Evolutionary conservation across 1,140 invertebrate species (phyloP), one percentile per base, ranked within the genome.

Genomic region (Leguminivora glycinivorella): DNA sequence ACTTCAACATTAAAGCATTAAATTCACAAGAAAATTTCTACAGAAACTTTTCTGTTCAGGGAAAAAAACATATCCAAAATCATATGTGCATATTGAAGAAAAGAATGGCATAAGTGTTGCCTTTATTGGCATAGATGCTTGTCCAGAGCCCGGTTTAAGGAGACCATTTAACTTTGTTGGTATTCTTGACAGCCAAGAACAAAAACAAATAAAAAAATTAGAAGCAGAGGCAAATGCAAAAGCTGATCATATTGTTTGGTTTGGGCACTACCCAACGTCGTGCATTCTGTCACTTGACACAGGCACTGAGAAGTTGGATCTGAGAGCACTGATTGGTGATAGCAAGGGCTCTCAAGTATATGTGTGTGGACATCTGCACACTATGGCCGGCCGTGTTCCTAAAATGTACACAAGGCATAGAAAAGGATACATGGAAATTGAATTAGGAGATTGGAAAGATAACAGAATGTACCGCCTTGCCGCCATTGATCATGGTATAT

Each of bases 81-180:
- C 97, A 3, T 98, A 98, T 87, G 91, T 95, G 78, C 94, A 97
- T 84, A 93, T 94, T 77, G 84, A 96, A 43, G 84, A 91, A 56
- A 76, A 90, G 71, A 93, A 92, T 79, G 88, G 90, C 40, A 85
- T 95, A 19, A 93, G 92, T 67, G 95, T 96, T 79, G 94, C 96
- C 17, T 98, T 98, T 88, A 93, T 98, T 73, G 97, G 94, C 0
- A 90, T 98, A 34, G 98, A 99, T 91, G 96, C 97, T n/a, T 97
- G 96, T 80, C 92, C 96, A 40, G 94, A 96, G 72, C 97, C 97
- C 25, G 97, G 98, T 7, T 95, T 97, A 9, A 94, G 95, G 74
- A 92, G 97, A 78, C 97, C 98, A 4, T 98, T 98, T 83, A 98
- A 98, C 93, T 98, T 98, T 89, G 95, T 98, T 85, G 98, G 98